Percentiles rank a stretch among this genome's conserved stretches.
Evolutionary conservation across 2,113 vertebrate genomes (phyloP).

Genomic region (Rutilus rutilus): DNA sequence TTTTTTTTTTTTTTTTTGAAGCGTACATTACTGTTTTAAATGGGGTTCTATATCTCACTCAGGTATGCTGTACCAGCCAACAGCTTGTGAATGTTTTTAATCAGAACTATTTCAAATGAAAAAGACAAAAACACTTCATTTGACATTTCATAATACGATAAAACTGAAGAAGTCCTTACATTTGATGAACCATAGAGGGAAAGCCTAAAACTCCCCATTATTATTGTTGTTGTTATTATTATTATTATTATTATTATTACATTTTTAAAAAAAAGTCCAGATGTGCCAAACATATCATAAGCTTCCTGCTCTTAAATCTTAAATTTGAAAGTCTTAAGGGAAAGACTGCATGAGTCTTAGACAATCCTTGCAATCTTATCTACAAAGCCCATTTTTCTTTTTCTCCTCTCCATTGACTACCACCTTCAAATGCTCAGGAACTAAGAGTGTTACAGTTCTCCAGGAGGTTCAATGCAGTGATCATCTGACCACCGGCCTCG

Average conservation of each 20-base stretch:
- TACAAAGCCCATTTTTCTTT: constrained; percentile 66
- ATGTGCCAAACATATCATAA: constrained; percentile 94
- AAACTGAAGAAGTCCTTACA: constrained; percentile 77
- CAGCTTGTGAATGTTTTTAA: constrained; percentile 99
- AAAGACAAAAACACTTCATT: constrained; percentile 71
- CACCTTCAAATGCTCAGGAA: constrained; percentile 93
- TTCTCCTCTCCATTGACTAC: constrained; percentile 80
- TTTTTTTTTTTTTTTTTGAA: constrained; percentile 83
- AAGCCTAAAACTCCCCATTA: constrained; percentile 62
- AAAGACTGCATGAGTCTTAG: constrained; percentile 91
- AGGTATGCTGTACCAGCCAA: constrained; percentile 99
- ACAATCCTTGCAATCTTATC: constrained; percentile 94
- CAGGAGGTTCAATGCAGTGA: constrained; percentile 80
- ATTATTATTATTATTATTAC: constrained; percentile 63
- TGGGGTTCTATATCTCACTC: constrained; percentile 98
- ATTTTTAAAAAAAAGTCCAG: constrained; percentile 77
- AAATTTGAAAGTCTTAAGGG: constrained; percentile 86
- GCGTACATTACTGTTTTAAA: constrained; percentile 94
- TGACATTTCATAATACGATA: constrained; percentile 79
- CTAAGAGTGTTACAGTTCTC: constrained; percentile 72
- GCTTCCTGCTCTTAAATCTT: constrained; percentile 86
- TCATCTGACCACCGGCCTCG: constrained; percentile 73
- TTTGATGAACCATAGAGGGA: constrained; percentile 74
- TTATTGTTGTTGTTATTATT: constrained; percentile 69
- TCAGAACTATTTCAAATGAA: constrained; percentile 87